phyloP scores from a whole-genome alignment of 2,888 invertebrate genomes.

The Orgyia antiqua region DNA sequence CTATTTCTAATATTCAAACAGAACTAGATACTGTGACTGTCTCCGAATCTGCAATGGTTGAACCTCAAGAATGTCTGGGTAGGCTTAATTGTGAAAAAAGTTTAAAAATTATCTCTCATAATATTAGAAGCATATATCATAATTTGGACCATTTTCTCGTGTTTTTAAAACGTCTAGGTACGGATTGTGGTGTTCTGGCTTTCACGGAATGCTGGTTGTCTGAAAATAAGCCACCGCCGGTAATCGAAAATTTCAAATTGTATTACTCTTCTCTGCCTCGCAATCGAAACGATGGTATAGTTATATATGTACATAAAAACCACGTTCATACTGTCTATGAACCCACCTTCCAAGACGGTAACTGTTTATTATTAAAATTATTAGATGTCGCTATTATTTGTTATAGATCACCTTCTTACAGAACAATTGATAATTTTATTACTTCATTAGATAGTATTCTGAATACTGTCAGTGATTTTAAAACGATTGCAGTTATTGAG shows the following conservation, averaged over 20 bases:
- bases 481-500: neutral
- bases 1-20: neutral
- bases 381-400: neutral
- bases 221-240: slow-evolving; percentile 1
- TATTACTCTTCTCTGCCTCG: neutral
- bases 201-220: slow-evolving; percentile 4
- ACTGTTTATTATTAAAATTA: neutral
- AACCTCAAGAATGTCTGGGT: neutral
- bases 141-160: slow-evolving; percentile 3
- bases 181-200: neutral
- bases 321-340: neutral
- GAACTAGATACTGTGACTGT: neutral
- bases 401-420: too few relatives aligned
- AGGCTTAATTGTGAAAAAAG: neutral
- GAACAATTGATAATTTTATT: neutral
- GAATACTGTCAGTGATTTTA: neutral
- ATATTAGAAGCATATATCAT: slow-evolving; percentile 3
- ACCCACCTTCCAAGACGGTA: neutral
- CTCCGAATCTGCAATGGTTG: neutral
- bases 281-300: slow-evolving; percentile 4
- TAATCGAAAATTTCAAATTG: neutral
- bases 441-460: neutral
- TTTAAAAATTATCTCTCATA: slow-evolving; percentile 1
- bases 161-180: neutral
- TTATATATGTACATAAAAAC: neutral